Evolutionary conservation across 2,888 invertebrate species (phyloP).

Genomic region (Tachina grossa): DNA sequence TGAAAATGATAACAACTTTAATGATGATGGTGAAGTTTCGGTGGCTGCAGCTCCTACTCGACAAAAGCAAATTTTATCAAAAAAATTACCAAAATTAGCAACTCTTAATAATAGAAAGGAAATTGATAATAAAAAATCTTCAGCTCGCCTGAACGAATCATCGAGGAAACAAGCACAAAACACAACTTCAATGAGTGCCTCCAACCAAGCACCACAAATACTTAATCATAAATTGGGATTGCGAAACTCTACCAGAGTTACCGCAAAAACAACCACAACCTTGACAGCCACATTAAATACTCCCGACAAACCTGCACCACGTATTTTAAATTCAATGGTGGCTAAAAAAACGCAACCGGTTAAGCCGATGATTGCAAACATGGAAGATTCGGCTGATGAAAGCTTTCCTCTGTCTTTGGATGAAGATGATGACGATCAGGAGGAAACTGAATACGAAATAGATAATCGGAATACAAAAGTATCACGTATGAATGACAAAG

Average conservation of each 20-base stretch:
- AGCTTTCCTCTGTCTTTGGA: conserved; percentile 75
- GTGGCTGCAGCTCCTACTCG: background rate
- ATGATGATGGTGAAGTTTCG: conserved; percentile 8
- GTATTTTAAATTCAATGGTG: conserved; percentile 81
- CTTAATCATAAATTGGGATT: conserved; percentile 66
- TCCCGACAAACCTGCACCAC: conserved; percentile 78
- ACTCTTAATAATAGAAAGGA: conserved; percentile 45
- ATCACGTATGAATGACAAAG: background rate
- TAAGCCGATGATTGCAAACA: conserved; percentile 79
- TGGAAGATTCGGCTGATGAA: conserved; percentile 75
- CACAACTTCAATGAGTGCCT: background rate
- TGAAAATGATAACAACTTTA: conserved; percentile 32
- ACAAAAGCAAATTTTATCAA: conserved; percentile 31
- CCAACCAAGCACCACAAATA: conserved; percentile 61
- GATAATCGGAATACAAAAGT: conserved; percentile 16
- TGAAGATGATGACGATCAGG: conserved; percentile 74
- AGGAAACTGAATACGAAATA: conserved; percentile 66
- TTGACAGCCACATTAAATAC: conserved; percentile 36
- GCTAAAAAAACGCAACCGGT: conserved; percentile 79
- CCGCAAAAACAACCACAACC: conserved; percentile 48
- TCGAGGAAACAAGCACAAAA: conserved; percentile 4
- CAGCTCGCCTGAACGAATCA: conserved; percentile 61
- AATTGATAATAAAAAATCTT: conserved; percentile 64
- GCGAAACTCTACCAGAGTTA: conserved; percentile 49
- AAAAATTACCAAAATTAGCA: conserved; percentile 60